Evolutionary conservation across 2,113 vertebrate species (phyloP).

Genomic region (Platysteira castanea): DNA sequence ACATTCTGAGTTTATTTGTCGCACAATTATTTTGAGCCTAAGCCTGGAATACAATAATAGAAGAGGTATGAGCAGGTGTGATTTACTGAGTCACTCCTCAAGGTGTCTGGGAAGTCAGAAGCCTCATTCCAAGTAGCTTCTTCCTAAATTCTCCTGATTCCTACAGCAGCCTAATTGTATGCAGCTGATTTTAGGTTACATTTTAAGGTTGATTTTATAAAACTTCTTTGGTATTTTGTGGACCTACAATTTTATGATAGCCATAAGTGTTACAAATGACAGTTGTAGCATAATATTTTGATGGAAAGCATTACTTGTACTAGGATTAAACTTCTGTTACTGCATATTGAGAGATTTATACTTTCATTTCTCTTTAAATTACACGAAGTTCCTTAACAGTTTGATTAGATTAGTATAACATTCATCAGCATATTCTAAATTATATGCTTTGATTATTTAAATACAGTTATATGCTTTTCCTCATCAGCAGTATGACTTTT

Average conservation of each 20-base stretch:
- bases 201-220: slow-evolving; percentile 38
- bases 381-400: not conserved
- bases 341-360: not conserved
- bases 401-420: not conserved
- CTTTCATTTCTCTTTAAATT: not conserved
- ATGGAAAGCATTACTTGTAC: not conserved
- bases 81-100: not conserved
- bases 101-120: not conserved
- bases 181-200: not conserved
- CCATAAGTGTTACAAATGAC: not conserved
- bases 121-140: not conserved
- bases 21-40: not conserved
- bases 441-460: slow-evolving; percentile 19
- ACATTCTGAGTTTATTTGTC: not conserved
- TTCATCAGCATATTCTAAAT: not conserved
- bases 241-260: slow-evolving; percentile 23
- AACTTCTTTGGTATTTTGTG: slow-evolving; percentile 35
- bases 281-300: not conserved
- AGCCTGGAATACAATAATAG: not conserved
- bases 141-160: not conserved
- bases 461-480: not conserved
- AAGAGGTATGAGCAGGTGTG: not conserved
- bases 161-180: not conserved
- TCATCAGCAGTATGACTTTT: not conserved
- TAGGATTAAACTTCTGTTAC: not conserved